Conservation (phyloP, 2,888 invertebrate species). For the Girardia tigrina region DNA sequence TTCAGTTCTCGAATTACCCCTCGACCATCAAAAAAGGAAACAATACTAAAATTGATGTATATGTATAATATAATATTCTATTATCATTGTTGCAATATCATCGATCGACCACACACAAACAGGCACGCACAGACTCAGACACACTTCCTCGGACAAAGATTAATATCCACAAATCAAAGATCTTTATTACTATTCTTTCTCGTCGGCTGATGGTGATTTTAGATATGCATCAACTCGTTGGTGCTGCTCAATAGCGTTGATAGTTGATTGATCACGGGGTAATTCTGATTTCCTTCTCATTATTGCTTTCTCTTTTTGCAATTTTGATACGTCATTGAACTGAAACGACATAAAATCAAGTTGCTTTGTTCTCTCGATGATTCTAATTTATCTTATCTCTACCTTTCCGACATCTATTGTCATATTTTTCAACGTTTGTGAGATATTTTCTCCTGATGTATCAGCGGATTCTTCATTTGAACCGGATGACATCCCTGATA, state of each 20-base stretch:
- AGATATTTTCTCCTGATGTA: not conserved
- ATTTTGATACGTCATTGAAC: not conserved
- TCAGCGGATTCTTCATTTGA: conserved; percentile 16
- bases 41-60: conserved; percentile 13
- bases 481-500: not conserved
- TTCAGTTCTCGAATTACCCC: not conserved
- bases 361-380: not conserved
- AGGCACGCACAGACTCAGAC: not conserved
- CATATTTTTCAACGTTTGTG: conserved; percentile 4
- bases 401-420: not conserved
- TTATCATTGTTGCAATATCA: too few relatives aligned
- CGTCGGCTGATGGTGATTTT: not conserved
- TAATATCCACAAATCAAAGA: not conserved
- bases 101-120: not conserved
- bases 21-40: conserved; percentile 23
- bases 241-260: conserved; percentile 29
- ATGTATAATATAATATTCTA: too few relatives aligned
- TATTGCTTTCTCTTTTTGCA: conserved; percentile 35
- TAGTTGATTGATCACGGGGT: conserved; percentile 29
- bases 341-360: not conserved
- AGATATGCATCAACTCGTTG: conserved; percentile 32
- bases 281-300: conserved; percentile 36
- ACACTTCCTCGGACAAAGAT: not conserved
- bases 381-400: too few relatives aligned
- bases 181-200: not conserved